phyloP scores from a whole-genome alignment of 2,888 invertebrate genomes.

The Zonitis immaculata region DNA sequence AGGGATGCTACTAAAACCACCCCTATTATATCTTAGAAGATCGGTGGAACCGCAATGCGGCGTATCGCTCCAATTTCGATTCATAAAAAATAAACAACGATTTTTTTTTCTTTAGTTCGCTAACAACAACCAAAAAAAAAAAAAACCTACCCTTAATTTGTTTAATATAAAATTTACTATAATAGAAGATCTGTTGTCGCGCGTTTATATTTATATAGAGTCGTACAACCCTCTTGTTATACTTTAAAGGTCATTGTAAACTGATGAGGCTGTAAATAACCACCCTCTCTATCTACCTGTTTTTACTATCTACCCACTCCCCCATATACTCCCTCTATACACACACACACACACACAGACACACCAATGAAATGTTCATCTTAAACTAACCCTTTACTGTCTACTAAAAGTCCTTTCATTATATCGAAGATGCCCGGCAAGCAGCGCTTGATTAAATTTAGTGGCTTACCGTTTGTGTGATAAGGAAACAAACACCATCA shows the following conservation, averaged over 20 bases:
- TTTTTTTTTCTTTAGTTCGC: too few relatives aligned
- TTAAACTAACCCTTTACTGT: conserved; percentile 44
- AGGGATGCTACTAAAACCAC: not conserved
- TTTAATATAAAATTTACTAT: too few relatives aligned
- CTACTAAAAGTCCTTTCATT: conserved; percentile 45
- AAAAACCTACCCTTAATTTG: too few relatives aligned
- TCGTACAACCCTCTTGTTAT: too few relatives aligned
- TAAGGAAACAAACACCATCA: conserved; percentile 26
- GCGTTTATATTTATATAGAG: too few relatives aligned
- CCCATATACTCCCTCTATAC: too few relatives aligned
- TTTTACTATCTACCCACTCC: conserved; percentile 40
- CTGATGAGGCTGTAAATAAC: conserved; percentile 65
- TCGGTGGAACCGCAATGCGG: not conserved
- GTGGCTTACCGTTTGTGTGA: conserved; percentile 31
- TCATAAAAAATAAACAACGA: not conserved
- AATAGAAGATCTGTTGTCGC: too few relatives aligned
- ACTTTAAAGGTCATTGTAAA: conserved; percentile 67
- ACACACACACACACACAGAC: too few relatives aligned
- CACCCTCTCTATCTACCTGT: conserved; percentile 43
- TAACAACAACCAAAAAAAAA: too few relatives aligned
- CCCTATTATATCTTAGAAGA: not conserved
- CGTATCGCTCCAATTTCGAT: not conserved
- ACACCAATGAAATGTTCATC: too few relatives aligned
- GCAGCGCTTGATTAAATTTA: conserved; percentile 33
- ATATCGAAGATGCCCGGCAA: conserved; percentile 42